Evolutionary conservation across 2,113 vertebrate genomes (phyloP), one percentile per base, ranked within the genome.

Genomic region (Anhinga anhinga): DNA sequence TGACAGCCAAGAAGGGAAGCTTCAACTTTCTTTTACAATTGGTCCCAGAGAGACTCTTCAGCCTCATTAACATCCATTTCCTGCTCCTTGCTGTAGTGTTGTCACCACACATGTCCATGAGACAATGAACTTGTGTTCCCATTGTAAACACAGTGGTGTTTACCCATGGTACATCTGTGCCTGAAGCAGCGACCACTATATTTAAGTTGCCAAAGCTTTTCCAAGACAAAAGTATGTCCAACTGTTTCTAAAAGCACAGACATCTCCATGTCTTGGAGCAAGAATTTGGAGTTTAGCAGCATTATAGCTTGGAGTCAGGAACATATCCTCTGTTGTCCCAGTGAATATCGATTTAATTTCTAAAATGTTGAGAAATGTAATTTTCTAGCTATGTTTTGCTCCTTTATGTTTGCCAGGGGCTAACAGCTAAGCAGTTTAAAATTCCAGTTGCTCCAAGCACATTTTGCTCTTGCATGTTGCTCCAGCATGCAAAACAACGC

Each of bases 11-110:
- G 62, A 93, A 94, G n/a, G 50, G 22, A 44, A 80, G 25, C 56
- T 93, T 96, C 90, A 90, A 65, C 58, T 87, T 94, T 29, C 65
- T 94, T 91, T 90, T 10, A 3, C 82, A 95, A 26, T 90, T 93
- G 67, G 66, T 92, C 74, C 82, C 92, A 73, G 74, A 69, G 87
- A 93, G 87, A 58, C 58, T 96, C 90, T 94, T 96, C 90, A 94
- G 74, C 78, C 49, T 94, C 85, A 88, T 95, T 93, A 95, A 66
- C 53, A 38, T 87, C 90, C 66, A 82, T 90, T 96, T 97, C 87
- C 78, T 93, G 40, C 38, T 90, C 49, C 53, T 80, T 82, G 66
- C 40, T 9, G 1, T 27, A 50, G 66, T 77, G 62, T 90, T 95
- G 92, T 94, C 84, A 88, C 87, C 40, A 42, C 78, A 62, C 70